Evolutionary conservation across 2,797 vertebrate genomes (phyloP).

Genomic region (Poeciliopsis gracilis): DNA sequence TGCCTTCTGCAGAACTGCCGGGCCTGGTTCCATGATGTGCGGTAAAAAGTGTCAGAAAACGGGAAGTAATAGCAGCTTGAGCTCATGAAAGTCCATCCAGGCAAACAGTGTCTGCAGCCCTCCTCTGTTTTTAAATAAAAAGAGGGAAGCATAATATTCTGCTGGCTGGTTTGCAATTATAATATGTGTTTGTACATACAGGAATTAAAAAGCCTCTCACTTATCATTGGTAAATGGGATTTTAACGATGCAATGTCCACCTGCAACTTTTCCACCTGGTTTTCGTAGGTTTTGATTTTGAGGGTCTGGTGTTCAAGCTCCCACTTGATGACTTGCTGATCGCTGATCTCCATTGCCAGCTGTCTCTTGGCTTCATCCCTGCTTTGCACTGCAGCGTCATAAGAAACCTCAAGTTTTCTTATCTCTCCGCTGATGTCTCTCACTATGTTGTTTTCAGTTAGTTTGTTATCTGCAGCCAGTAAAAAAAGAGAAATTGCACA

Average conservation of each 20-base stretch:
- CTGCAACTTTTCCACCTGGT: constrained; percentile 11
- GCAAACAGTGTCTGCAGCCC: constrained; percentile 71
- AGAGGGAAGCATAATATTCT: constrained; percentile 1
- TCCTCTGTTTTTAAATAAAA: constrained; percentile 53
- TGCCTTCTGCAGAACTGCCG: constrained; percentile 57
- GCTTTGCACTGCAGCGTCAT: constrained; percentile 34
- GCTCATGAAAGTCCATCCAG: constrained; percentile 66
- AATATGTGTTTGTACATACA: neutral
- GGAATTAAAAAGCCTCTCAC: constrained; percentile 45
- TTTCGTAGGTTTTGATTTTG: constrained; percentile 36
- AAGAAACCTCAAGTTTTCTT: constrained; percentile 49
- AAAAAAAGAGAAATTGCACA: neutral
- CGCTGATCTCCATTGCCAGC: constrained; percentile 32
- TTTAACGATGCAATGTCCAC: constrained; percentile 41
- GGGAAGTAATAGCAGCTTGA: constrained; percentile 67
- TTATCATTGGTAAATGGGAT: constrained; percentile 55
- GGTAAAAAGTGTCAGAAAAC: constrained; percentile 7
- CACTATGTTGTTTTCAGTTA: constrained; percentile 44
- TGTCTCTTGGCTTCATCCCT: constrained; percentile 42
- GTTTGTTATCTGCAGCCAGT: constrained; percentile 53
- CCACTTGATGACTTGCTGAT: constrained; percentile 49
- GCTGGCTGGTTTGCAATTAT: neutral
- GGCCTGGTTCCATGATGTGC: constrained; percentile 54
- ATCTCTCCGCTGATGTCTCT: constrained; percentile 57
- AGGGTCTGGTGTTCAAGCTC: constrained; percentile 48